Base-by-base conservation (phyloP, 2,113 vertebrate species). In the Urocolius indicus region DNA sequence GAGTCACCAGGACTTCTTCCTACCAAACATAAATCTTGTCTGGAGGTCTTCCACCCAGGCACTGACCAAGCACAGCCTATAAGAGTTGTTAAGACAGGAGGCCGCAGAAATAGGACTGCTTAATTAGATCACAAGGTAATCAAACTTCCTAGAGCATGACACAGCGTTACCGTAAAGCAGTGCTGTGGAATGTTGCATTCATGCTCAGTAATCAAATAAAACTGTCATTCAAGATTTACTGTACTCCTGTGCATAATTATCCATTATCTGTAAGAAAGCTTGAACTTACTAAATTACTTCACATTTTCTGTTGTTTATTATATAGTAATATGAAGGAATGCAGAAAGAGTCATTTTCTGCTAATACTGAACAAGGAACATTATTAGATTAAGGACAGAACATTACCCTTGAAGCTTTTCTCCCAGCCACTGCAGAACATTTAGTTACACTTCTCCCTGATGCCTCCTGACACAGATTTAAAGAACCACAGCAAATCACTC, bases 301-400 rank as follows among this genome's bases (percentile, higher is more conserved):
- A 66, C 83, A 85, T 92, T 93, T 96, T 85, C 45, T 72, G 74
- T 81, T 94, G 88, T 94, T 95, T 96, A 89, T 94, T 89, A 95
- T 32, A 82, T 16, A 93, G 66, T 58, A 84, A 61, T 79, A 49
- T 57, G 77, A 91, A 94, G 69, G 87, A 96, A 96, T 79, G 46
- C 71, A 95, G 89, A 95, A 87, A 94, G 68, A 94, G 62, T 85
- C 1, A 95, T 95, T 96, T 95, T 94, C 87, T 87, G 72, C 86
- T 94, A 92, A 92, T 92, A 92, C 58, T 69, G 84, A 95, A 87
- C 93, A 92, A 66, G 58, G 84, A 95, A 82, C 55, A 66, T 95
- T 89, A 94, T 95, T 94, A 95, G 91, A 97, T 94, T 95, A 95
- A 93, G 77, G 71, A 96, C 86, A 95, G 77, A 94, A 91, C 77